A percentile compares a stretch with the other conserved stretches of the same genome.
phyloP scores from a whole-genome alignment of 1,140 invertebrate genomes.

The Scylla paramamosain region DNA sequence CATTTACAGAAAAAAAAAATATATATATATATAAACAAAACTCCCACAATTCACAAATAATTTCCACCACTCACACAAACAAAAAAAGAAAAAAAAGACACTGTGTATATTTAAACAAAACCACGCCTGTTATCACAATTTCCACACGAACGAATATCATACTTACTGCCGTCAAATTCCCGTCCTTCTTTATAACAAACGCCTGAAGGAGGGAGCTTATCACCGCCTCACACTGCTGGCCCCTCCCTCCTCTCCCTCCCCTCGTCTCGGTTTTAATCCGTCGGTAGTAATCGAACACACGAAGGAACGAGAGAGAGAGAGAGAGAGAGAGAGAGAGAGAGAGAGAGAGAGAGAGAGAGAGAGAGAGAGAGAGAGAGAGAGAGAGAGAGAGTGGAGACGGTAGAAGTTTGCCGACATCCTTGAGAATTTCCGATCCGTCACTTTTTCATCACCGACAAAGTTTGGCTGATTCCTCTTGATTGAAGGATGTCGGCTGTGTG shows the following conservation, averaged over 20 bases:
- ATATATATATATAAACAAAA: too few species aligned
- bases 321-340: too few species aligned
- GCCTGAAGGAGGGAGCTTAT: not conserved
- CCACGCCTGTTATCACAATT: too few species aligned
- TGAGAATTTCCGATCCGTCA: not conserved
- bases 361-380: too few species aligned
- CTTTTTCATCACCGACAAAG: conserved; percentile 22
- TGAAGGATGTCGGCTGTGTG: not conserved
- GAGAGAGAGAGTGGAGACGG: not conserved
- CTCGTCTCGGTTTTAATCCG: not conserved
- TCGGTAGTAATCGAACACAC: conserved; percentile 9
- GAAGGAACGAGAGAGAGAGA: not conserved
- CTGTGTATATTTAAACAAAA: too few species aligned
- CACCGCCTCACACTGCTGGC: not conserved
- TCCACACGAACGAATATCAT: too few species aligned
- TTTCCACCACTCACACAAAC: too few species aligned
- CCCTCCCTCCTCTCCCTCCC: not conserved
- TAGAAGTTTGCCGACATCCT: not conserved
- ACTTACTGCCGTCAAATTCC: not conserved
- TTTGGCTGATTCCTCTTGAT: conserved; percentile 10
- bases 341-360: not conserved
- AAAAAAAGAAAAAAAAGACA: too few species aligned
- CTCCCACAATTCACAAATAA: too few species aligned
- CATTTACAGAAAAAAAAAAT: too few species aligned
- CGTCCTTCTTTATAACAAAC: not conserved